phyloP scores from a whole-genome alignment of 1,140 invertebrate species.

The Rhagoletis zephyria region DNA sequence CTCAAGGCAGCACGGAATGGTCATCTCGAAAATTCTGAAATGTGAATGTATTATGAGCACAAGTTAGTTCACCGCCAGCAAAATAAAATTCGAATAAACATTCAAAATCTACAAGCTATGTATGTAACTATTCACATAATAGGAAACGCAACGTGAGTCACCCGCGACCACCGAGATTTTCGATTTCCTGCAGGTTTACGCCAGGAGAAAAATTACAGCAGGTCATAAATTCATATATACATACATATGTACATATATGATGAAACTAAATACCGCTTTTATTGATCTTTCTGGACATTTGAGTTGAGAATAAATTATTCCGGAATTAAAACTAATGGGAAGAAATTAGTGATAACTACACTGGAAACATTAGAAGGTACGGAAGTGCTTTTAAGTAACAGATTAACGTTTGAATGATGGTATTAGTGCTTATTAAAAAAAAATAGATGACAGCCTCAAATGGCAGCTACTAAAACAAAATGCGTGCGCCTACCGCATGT shows the following conservation, averaged over 20 bases:
- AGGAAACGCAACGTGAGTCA: neutral
- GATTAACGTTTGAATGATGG: neutral
- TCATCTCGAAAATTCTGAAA: neutral
- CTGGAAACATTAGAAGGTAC: neutral
- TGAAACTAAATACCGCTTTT: neutral
- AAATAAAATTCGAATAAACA: neutral
- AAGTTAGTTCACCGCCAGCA: neutral
- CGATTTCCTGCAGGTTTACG: neutral
- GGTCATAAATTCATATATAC: neutral
- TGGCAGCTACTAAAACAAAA: constrained; percentile 20
- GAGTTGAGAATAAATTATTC: neutral
- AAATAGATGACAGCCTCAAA: neutral
- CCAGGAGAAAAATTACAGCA: neutral
- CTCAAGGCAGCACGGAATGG: neutral
- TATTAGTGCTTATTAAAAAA: neutral
- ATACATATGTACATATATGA: neutral
- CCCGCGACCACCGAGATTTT: neutral
- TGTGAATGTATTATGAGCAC: neutral
- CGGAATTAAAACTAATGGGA: neutral
- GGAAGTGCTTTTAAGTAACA: constrained; percentile 22
- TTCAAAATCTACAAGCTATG: too few species aligned
- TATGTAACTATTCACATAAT: too few species aligned
- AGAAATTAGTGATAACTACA: constrained; percentile 14
- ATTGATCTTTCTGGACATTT: too few species aligned
- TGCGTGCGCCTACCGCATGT: neutral